Conservation (phyloP, 2,113 vertebrate species). For the Rallus limicola region DNA sequence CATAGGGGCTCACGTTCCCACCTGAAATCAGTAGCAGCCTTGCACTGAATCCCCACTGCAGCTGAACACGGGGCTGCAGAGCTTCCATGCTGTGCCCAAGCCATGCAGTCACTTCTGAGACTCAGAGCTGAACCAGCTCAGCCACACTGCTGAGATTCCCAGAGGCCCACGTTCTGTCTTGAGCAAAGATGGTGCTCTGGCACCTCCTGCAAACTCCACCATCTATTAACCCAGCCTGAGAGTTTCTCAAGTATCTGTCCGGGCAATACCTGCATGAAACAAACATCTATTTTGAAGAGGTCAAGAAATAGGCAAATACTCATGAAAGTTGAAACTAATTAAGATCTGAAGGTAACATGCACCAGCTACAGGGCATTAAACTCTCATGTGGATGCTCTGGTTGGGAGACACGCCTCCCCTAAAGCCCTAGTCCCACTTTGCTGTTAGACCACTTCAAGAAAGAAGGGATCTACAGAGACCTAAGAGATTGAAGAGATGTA, state of each 20-base stretch:
- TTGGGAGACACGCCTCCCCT: neutral
- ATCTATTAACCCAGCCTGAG: neutral
- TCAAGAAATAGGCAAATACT: neutral
- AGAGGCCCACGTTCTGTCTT: neutral
- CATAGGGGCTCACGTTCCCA: neutral
- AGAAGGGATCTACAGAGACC: neutral
- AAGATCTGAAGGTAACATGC: neutral
- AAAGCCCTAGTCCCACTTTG: neutral
- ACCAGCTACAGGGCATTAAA: neutral
- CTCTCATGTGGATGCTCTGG: neutral
- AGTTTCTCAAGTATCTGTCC: neutral
- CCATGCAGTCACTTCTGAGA: neutral
- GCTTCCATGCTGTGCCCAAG: neutral
- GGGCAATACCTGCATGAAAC: neutral
- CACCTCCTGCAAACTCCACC: neutral
- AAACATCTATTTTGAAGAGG: neutral
- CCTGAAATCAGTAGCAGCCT: neutral
- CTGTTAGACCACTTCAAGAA: neutral
- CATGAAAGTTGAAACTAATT: neutral
- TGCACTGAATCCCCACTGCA: neutral
- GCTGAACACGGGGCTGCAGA: fast-evolving
- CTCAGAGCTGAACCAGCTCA: neutral
- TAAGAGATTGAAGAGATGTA: neutral
- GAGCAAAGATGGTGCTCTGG: neutral
- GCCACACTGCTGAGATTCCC: neutral